Evolutionary conservation across 1,140 invertebrate species (phyloP).

Genomic region (Babylonia areolata): DNA sequence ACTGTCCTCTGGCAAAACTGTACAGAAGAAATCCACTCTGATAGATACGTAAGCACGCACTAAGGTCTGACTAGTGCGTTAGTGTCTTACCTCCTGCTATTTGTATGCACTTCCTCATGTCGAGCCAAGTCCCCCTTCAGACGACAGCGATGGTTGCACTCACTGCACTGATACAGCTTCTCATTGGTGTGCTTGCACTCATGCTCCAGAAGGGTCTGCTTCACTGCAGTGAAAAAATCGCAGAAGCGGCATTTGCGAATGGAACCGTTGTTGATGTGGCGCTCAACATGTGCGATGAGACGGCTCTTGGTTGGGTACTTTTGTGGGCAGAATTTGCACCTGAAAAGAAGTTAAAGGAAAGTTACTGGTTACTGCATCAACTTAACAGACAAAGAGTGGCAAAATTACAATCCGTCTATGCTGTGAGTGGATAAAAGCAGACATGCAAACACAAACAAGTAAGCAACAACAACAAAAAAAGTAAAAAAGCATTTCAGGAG

Average conservation of each 20-base stretch:
- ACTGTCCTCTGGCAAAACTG: no score
- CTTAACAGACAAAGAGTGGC: no score
- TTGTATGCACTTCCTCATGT: neutral
- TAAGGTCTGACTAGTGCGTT: no score
- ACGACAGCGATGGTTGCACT: neutral
- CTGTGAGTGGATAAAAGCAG: no score
- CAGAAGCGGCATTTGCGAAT: conserved; percentile 34
- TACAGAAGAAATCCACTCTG: no score
- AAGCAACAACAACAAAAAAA: neutral
- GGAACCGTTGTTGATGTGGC: conserved; percentile 14
- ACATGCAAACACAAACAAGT: no score
- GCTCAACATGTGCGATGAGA: conserved; percentile 1
- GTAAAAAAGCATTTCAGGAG: neutral
- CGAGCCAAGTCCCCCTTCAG: conserved; percentile 1
- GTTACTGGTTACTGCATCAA: no score
- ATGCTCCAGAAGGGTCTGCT: conserved; percentile 21
- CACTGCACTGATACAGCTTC: conserved; percentile 6
- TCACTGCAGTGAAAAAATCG: conserved; percentile 20
- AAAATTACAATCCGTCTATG: no score
- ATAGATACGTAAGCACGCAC: no score
- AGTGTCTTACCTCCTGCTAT: neutral
- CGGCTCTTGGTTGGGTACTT: neutral
- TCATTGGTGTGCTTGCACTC: conserved; percentile 32
- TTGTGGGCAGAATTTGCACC: conserved; percentile 27
- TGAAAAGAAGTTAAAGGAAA: conserved; percentile 13